Evolutionary conservation across 2,888 invertebrate species (phyloP), one percentile per base, ranked within the genome.

Genomic region (Drosophila peninsularis): DNA sequence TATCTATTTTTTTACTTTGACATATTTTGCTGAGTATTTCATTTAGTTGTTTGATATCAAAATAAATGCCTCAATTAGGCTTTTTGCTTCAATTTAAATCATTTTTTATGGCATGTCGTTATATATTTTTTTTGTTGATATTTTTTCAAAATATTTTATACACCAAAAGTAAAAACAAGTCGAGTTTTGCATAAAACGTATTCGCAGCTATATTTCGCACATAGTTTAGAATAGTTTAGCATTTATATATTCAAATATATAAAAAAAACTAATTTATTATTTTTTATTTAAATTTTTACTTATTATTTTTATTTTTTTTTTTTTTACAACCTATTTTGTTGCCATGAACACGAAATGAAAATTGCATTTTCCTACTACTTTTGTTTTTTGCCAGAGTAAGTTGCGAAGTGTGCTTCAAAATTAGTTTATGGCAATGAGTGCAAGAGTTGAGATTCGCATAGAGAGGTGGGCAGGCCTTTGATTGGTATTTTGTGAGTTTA

Each of bases 31-130:
- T 32, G 19, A 50, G 54, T 55, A 32, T 17, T 44, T 54, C 21
- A 41, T 50, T 57, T 27, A 30, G 32, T 64, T 60, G 41, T 57
- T 44, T 32, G 45, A 64, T 68, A 66, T 77, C 62, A 70, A 79
- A 81, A 75, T 70, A 83, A 86, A 86, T 83, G 80, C 74, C 47
- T 73, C 71, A 79, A 81, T 67, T 83, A 73, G 62, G 63, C 27
- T 39, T 37, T 39, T 65, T 53, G 61, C 45, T 67, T 57, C 58
- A 64, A 54, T 69, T 75, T 34, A 54, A 70, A 65, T 72, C 55
- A 11, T 17, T 60, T 36, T 49, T 27, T 10, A 32, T 62, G 65
- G 56, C 61, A 62, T 62, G n/a, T 27, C 14, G 2, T 30, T 7
- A 30, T n/a, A n/a, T n/a, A n/a, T 1, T 9, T 7, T 37, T 19